Evolutionary conservation across 1,140 invertebrate genomes (phyloP).

Genomic region (Hyposmocoma kahamanoa): DNA sequence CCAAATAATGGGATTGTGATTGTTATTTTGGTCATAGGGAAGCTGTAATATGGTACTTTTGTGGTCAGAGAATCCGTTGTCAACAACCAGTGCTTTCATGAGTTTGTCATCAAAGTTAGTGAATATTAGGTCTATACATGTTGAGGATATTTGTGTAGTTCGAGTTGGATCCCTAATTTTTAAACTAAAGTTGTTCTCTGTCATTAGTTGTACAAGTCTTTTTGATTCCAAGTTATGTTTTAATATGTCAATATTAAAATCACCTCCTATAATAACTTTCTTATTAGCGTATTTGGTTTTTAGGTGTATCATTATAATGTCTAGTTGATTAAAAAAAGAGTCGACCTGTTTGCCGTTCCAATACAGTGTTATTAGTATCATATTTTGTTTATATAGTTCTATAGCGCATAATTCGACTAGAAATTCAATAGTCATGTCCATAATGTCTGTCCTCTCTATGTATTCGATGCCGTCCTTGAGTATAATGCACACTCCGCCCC

Average conservation of each 20-base stretch:
- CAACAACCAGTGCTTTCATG: not conserved
- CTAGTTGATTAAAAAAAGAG: not conserved
- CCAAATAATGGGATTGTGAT: not conserved
- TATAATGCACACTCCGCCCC: not conserved
- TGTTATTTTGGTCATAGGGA: not conserved
- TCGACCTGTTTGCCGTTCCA: not conserved
- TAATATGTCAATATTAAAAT: not conserved
- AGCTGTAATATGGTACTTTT: not conserved
- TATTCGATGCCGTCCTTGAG: not conserved
- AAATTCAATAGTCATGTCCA: not conserved
- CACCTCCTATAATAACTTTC: not conserved
- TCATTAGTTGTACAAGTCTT: not conserved
- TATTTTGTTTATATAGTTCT: not conserved
- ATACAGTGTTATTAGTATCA: not conserved
- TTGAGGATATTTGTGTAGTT: not conserved
- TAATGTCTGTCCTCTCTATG: not conserved
- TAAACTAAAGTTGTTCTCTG: not conserved
- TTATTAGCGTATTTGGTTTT: not conserved
- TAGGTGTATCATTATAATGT: not conserved
- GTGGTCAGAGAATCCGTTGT: not conserved
- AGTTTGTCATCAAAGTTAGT: not conserved
- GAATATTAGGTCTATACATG: not conserved
- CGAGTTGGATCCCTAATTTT: not conserved
- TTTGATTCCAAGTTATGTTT: not conserved
- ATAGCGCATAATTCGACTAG: not conserved